Conservation (phyloP, 2,797 vertebrate genomes). For the Spinus olivaceus region DNA sequence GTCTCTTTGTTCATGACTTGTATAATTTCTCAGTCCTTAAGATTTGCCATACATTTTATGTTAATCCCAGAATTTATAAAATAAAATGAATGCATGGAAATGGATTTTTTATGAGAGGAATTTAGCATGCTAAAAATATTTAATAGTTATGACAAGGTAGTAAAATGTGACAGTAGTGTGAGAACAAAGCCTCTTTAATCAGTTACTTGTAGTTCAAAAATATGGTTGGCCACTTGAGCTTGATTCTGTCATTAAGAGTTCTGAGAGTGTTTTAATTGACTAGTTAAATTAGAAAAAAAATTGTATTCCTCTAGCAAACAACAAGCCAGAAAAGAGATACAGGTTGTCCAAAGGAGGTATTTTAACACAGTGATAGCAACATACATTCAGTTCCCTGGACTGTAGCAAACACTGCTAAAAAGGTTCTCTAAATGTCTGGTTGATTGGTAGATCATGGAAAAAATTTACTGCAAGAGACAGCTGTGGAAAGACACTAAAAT, state of each 20-base stretch:
- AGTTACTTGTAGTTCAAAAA: neutral
- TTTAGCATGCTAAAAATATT: neutral
- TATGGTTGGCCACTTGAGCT: neutral
- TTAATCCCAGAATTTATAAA: neutral
- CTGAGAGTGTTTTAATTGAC: neutral
- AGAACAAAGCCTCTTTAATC: neutral
- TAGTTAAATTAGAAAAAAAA: neutral
- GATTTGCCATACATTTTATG: neutral
- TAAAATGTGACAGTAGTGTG: neutral
- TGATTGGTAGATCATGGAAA: neutral
- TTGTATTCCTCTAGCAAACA: neutral
- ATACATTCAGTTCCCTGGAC: neutral
- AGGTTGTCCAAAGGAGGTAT: neutral
- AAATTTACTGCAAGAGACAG: neutral
- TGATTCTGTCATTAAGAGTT: neutral
- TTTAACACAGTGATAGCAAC: neutral
- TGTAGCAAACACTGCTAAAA: neutral
- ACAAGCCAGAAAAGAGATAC: neutral
- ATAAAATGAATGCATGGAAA: neutral
- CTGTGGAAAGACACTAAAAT: neutral
- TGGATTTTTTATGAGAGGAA: neutral
- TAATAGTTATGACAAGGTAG: neutral
- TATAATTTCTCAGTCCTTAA: neutral
- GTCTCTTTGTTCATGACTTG: neutral
- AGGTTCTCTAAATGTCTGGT: neutral